A percentile compares a stretch with the other conserved stretches of the same genome.
These are phyloP conservation scores for Tetramorium simillimum DNA, from an alignment of 1,140 invertebrate genomes.

Conservation along the genomic window DNA sequence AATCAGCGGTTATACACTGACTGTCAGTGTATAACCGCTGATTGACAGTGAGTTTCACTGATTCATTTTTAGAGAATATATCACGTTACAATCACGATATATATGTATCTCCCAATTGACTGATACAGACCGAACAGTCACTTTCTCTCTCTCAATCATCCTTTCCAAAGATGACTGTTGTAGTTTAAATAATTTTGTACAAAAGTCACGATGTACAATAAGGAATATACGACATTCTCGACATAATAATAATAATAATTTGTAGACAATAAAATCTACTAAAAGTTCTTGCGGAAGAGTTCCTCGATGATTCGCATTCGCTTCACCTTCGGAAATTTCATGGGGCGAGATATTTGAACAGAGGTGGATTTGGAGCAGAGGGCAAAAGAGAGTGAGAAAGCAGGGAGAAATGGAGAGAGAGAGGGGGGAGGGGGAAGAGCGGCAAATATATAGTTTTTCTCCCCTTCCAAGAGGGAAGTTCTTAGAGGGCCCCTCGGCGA, in stretches of 20 bases:
- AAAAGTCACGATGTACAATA: not conserved
- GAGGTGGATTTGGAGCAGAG: slow-evolving; percentile 49
- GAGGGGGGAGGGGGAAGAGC: slow-evolving; percentile 41
- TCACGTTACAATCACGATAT: not conserved
- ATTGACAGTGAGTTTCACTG: too few species aligned
- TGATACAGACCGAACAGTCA: not conserved
- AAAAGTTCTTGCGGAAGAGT: not conserved
- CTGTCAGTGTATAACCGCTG: too few species aligned
- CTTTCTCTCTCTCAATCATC: too few species aligned
- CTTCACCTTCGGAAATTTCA: slow-evolving; percentile 42
- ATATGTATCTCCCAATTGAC: not conserved
- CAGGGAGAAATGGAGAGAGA: not conserved
- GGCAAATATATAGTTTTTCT: slow-evolving; percentile 63
- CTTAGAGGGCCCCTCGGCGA: slow-evolving; percentile 77
- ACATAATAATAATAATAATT: not conserved
- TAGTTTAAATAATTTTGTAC: not conserved
- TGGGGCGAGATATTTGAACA: slow-evolving; percentile 60
- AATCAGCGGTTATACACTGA: too few species aligned
- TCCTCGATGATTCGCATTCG: slow-evolving; percentile 5
- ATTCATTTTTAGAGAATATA: too few species aligned
- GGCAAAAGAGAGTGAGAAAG: slow-evolving; percentile 40
- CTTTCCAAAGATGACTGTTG: too few species aligned
- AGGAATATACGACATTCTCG: not conserved
- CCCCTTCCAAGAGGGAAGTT: slow-evolving; percentile 76
- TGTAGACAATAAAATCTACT: not conserved